phyloP scores from a whole-genome alignment of 2,113 vertebrate species.

The Aramus guarauna region DNA sequence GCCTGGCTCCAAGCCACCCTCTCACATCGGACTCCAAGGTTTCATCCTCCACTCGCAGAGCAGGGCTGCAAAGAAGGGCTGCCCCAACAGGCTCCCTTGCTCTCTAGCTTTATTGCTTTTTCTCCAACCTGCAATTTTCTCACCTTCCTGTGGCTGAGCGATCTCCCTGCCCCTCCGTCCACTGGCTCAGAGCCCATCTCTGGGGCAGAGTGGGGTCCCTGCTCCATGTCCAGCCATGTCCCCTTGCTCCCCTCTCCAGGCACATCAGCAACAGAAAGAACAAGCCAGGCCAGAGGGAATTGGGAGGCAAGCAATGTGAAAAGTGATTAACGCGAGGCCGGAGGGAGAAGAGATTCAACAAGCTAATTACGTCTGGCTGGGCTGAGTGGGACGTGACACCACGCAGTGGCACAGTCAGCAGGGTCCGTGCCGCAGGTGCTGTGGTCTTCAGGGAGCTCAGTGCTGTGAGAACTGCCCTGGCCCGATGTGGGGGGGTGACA shows the following conservation, averaged over 20 bases:
- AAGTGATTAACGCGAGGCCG: constrained; percentile 50
- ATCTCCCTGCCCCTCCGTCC: neutral
- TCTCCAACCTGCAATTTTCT: neutral
- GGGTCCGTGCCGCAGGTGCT: neutral
- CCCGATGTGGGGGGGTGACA: neutral
- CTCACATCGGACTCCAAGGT: neutral
- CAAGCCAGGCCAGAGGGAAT: neutral
- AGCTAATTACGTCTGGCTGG: constrained; percentile 53
- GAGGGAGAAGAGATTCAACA: constrained; percentile 51
- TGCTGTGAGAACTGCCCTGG: neutral
- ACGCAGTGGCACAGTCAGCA: rapidly evolving
- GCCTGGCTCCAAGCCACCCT: neutral
- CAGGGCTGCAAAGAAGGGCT: neutral
- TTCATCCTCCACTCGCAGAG: neutral
- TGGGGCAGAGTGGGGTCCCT: neutral
- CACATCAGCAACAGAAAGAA: neutral
- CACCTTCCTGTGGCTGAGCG: neutral
- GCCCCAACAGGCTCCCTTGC: neutral
- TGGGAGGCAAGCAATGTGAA: constrained; percentile 20
- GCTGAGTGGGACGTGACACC: constrained; percentile 5
- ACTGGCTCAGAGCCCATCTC: neutral
- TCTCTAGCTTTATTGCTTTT: neutral
- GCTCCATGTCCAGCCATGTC: neutral
- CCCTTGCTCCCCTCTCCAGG: neutral
- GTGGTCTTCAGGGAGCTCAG: rapidly evolving